Conservation (phyloP, 2,797 vertebrate species). For the Alexandromys oeconomus region DNA sequence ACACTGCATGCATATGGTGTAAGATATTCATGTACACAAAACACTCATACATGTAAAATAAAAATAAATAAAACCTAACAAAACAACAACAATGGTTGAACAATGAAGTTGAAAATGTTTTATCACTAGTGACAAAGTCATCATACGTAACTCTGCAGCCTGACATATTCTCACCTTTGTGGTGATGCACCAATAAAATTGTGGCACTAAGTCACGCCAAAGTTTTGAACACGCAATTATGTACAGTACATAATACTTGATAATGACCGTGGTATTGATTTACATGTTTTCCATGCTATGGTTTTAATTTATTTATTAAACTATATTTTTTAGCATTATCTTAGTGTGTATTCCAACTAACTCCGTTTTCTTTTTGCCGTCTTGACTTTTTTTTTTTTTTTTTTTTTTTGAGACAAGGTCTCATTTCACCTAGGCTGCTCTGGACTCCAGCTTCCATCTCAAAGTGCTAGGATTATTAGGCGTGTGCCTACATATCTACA, state of each 20-base stretch:
- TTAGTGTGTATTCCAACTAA: not conserved
- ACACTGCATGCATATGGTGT: not conserved
- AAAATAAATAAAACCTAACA: not conserved
- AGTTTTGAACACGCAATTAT: not conserved
- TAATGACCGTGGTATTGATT: not conserved
- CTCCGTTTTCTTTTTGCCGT: not conserved
- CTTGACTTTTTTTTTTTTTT: not conserved
- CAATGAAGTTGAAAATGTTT: not conserved
- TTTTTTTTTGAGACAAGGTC: not conserved
- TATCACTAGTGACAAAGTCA: not conserved
- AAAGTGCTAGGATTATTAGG: too few species aligned
- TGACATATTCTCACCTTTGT: not conserved
- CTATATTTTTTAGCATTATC: not conserved
- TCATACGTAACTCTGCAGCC: not conserved
- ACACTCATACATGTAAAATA: not conserved
- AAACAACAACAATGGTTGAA: not conserved
- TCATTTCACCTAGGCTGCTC: not conserved
- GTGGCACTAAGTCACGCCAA: not conserved
- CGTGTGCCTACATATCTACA: not conserved
- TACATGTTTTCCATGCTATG: not conserved
- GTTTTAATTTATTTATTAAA: not conserved
- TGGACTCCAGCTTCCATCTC: not conserved
- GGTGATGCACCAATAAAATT: not conserved
- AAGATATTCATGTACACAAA: not conserved
- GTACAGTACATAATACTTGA: not conserved